Conservation (phyloP, 2,113 vertebrate species). For the Todiramphus saurophagus region DNA sequence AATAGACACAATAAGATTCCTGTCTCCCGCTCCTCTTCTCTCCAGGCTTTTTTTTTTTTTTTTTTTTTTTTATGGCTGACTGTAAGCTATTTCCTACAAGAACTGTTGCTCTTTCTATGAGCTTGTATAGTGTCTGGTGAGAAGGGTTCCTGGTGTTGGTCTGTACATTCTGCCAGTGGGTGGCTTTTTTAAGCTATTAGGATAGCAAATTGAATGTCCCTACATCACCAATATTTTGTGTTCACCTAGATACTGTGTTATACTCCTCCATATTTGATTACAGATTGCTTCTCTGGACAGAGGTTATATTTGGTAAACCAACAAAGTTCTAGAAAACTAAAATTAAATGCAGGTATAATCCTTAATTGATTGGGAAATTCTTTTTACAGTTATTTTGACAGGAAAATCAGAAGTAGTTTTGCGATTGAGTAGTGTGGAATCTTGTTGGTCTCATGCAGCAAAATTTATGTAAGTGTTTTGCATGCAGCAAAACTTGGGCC, state of each 20-base stretch:
- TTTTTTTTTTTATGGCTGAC: background rate
- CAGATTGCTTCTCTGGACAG: background rate
- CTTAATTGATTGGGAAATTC: background rate
- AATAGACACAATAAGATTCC: background rate
- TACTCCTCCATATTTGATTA: background rate
- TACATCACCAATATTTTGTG: background rate
- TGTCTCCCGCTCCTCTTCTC: background rate
- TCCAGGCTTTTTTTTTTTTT: background rate
- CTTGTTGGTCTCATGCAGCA: background rate
- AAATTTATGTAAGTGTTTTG: background rate
- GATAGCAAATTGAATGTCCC: background rate
- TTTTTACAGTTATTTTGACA: background rate
- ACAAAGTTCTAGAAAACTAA: background rate
- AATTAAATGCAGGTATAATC: background rate
- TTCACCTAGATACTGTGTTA: background rate
- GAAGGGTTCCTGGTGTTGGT: background rate
- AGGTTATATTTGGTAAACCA: background rate
- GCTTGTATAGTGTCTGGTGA: background rate
- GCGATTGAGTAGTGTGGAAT: background rate
- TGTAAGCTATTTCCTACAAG: background rate
- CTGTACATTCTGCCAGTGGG: background rate
- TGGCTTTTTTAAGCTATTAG: background rate
- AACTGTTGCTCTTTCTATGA: background rate
- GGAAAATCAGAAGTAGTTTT: background rate
- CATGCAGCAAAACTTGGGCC: background rate